Evolutionary conservation across 2,888 invertebrate species (phyloP), one percentile per base, ranked within the genome.

Genomic region (Standfussiana lucernea): DNA sequence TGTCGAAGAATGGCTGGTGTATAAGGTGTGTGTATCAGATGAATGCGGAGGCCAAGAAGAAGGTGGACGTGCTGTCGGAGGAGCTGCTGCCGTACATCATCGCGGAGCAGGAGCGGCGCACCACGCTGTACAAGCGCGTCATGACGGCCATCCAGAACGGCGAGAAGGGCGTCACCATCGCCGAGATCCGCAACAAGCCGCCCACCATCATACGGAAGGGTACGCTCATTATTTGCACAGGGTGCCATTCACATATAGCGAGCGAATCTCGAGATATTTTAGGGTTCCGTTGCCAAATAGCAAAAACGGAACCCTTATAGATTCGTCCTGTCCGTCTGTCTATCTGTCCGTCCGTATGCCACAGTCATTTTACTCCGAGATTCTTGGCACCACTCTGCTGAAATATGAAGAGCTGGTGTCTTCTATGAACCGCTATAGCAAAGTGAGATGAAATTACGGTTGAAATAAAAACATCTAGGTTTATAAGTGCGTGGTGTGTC

Each of bases 121-220:
- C 93, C 1, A 95, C 96, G 0, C 88, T 96, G 1, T 95, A 96
- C 85, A 94, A 93, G 79, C 89, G 96, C 0, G 93, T 96, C 3
- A 96, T 96, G 96, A 96, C 95, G 0, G 96, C 96, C 11, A 94
- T 96, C 42, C 95, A 96, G 89, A 96, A 96, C 70, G 96, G 96
- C 0, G 96, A 96, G 87, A 96, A 96, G 62, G 96, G 96, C 0
- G 94, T 96, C 69, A 96, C 96, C 0, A 93, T 96, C 0, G 96
- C 95, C 0, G 96, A 96, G 82, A 94, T 96, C 0, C 87, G 96
- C 67, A 95, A 94, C 59, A 96, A 96, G 65, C 95, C 96, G 0
- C 96, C 96, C 0, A 90, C 95, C 0, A 93, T 96, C 53, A 95
- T 96, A 6, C 91, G 94, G 50, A 95, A 95, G 92, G 96, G 96